Evolutionary conservation across 1,140 invertebrate species (phyloP).

Genomic region (Macrosteles quadrilineatus): DNA sequence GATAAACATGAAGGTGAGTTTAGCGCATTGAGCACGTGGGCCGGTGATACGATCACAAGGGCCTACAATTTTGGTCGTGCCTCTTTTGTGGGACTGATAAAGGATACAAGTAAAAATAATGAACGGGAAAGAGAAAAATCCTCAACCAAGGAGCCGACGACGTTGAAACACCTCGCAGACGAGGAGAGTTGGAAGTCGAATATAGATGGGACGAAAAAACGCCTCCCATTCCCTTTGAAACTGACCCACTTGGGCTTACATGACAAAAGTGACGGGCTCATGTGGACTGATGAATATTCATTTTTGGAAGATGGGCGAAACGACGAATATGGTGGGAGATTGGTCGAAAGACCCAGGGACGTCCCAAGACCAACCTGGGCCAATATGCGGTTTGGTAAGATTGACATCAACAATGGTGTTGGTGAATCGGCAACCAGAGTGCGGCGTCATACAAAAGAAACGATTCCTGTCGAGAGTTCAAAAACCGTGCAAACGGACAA

Average conservation of each 20-base stretch:
- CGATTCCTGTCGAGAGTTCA: background rate
- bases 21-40: too few species aligned
- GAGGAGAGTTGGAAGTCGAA: background rate
- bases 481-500: background rate
- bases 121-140: background rate
- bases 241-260: background rate
- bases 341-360: background rate
- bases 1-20: too few species aligned
- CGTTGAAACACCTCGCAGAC: background rate
- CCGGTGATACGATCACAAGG: too few species aligned
- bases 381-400: background rate
- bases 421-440: background rate
- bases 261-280: background rate
- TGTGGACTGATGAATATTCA: constrained; percentile 9
- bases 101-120: background rate
- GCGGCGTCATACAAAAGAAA: background rate
- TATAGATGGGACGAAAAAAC: background rate
- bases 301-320: background rate
- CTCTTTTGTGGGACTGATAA: background rate
- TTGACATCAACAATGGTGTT: background rate
- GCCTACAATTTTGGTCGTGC: background rate
- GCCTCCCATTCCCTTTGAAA: background rate
- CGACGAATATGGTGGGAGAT: background rate
- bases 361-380: background rate
- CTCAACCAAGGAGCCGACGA: background rate